phyloP scores from a whole-genome alignment of 2,797 vertebrate genomes.

The Echeneis naucrates region DNA sequence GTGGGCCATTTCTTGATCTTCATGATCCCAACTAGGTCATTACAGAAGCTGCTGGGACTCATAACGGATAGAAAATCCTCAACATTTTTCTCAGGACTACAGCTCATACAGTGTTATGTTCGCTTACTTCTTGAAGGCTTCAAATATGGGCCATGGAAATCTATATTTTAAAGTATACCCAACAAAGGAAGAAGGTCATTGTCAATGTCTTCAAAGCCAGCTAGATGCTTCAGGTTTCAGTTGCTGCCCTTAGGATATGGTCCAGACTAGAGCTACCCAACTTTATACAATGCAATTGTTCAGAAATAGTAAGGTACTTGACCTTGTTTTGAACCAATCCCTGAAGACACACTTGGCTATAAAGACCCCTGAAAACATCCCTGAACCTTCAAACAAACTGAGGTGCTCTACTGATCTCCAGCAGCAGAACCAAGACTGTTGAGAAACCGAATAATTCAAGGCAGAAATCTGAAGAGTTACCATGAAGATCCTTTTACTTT shows the following conservation, averaged over 20 bases:
- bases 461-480: slow-evolving; percentile 56
- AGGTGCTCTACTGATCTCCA: slow-evolving; percentile 22
- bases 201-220: slow-evolving; percentile 59
- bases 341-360: slow-evolving; percentile 63
- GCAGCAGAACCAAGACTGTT: slow-evolving; percentile 38
- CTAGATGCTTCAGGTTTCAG: slow-evolving; percentile 74
- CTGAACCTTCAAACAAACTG: slow-evolving; percentile 36
- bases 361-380: slow-evolving; percentile 69
- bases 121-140: slow-evolving; percentile 61
- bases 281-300: slow-evolving; percentile 73
- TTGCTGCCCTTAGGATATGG: slow-evolving; percentile 65
- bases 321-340: slow-evolving; percentile 82
- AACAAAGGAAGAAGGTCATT: slow-evolving; percentile 74
- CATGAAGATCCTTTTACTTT: slow-evolving; percentile 70
- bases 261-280: slow-evolving; percentile 46
- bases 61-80: slow-evolving; percentile 34
- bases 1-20: background rate
- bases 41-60: slow-evolving; percentile 12
- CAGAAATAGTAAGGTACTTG: slow-evolving; percentile 62
- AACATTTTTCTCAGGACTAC: slow-evolving; percentile 2
- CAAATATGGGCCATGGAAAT: slow-evolving; percentile 54
- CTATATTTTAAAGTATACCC: slow-evolving; percentile 61
- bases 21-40: slow-evolving; percentile 45
- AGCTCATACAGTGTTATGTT: slow-evolving; percentile 51
- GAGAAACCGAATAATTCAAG: slow-evolving; percentile 13